Conservation (phyloP, 2,797 vertebrate species). For the Streptopelia turtur region DNA sequence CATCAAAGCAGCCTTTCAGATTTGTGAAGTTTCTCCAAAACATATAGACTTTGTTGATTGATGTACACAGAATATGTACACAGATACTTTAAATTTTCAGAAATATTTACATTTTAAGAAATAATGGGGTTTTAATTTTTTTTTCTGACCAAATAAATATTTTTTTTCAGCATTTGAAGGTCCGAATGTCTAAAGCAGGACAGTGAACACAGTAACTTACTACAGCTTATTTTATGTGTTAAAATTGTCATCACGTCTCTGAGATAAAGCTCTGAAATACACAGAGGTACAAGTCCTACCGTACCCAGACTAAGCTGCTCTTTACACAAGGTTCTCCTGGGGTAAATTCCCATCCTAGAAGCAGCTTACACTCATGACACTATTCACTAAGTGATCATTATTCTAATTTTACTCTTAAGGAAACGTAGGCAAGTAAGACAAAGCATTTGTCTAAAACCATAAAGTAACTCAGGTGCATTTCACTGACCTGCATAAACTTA, state of each 20-base stretch:
- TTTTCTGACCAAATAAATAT: not conserved
- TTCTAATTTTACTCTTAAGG: slow-evolving; percentile 10
- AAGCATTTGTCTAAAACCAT: not conserved
- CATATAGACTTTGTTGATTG: not conserved
- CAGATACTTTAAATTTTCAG: not conserved
- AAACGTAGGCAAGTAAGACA: not conserved
- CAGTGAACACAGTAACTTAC: not conserved
- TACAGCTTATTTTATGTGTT: not conserved
- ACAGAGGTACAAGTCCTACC: not conserved
- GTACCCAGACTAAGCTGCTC: not conserved
- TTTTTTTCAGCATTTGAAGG: not conserved
- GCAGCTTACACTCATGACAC: not conserved
- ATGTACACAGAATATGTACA: not conserved
- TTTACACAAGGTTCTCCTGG: not conserved
- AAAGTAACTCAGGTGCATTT: not conserved
- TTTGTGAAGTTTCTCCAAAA: not conserved
- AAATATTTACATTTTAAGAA: not conserved
- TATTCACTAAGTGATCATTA: not conserved
- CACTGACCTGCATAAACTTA: not conserved
- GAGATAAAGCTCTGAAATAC: not conserved
- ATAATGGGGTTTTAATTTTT: not conserved
- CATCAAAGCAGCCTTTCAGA: not conserved
- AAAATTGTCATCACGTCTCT: not conserved
- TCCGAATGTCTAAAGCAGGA: not conserved
- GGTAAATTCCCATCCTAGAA: not conserved